Base-by-base conservation (phyloP, 2,797 vertebrate species). In the Myripristis murdjan region DNA sequence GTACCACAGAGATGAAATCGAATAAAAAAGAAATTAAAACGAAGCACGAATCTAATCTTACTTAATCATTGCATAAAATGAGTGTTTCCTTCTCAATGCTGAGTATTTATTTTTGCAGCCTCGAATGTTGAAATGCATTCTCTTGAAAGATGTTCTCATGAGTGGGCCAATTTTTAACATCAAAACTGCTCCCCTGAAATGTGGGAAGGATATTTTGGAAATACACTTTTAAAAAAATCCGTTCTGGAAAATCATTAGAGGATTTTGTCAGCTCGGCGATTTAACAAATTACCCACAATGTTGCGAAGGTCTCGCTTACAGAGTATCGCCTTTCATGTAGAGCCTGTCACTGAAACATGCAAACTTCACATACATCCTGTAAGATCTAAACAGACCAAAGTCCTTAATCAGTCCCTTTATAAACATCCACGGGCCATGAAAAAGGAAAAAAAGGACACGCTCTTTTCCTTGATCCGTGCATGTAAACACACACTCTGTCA, bases 321-420 rank as follows among this genome's bases (percentile, higher is more conserved):
- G 26, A 69, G 84, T 88, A 90, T 91, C 77, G 23, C 74, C 82
- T 91, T 91, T 86, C 87, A 88, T 83, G 82, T 74, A 66, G 73
- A 51, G 52, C 71, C 87, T 83, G 89, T 89, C 86, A 87, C 78
- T 73, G 61, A 92, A 92, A 91, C 87, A 85, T 65, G 82, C 84
- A 78, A 85, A 88, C 87, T 87, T 85, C 81, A 85, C 89, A 90
- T 90, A 83, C 89, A 89, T 91, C 89, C 89, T 89, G 79, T 64
- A 60, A 89, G 85, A 83, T 85, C 85, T 79, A 91, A 92, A 91
- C 87, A 91, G 80, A 78, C 79, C 78, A 58, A 66, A 86, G 87
- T 85, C 88, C 90, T 90, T 90, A 89, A 92, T 90, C 87, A 89
- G 83, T 44, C 75, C 56, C 79, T 88, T 68, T 91, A 52, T 91